Percentiles rank a stretch among this genome's conserved stretches.
Conservation (phyloP, 1,140 invertebrate genomes). For the Habropoda laboriosa region DNA sequence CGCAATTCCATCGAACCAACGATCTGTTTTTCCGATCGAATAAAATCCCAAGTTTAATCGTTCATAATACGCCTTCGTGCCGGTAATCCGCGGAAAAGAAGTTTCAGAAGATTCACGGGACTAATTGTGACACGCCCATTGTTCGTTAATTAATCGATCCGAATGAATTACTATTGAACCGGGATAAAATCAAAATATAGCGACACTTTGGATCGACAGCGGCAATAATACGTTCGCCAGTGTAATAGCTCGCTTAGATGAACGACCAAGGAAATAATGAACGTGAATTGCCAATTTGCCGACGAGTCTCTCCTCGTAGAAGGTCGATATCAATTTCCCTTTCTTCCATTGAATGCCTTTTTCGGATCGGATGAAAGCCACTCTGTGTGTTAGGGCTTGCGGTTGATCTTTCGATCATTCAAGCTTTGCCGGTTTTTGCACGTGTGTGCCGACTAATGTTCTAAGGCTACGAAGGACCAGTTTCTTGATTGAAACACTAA, state of each 20-base stretch:
- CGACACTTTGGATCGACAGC: too few species aligned
- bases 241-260: neutral
- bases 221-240: neutral
- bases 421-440: too few species aligned
- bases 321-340: slow-evolving; percentile 44
- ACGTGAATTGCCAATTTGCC: slow-evolving; percentile 15
- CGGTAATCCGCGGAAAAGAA: neutral
- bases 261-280: neutral
- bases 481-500: too few species aligned
- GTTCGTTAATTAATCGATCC: neutral
- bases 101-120: too few species aligned
- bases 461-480: too few species aligned
- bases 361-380: slow-evolving; percentile 2
- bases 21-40: neutral
- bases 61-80: neutral
- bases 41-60: too few species aligned
- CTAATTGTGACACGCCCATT: neutral
- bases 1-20: too few species aligned
- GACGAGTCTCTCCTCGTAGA: neutral
- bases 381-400: too few species aligned
- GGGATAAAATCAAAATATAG: neutral
- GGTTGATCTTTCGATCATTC: too few species aligned
- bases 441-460: too few species aligned
- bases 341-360: slow-evolving; percentile 11
- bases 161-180: neutral